Evolutionary conservation across 2,888 invertebrate genomes (phyloP), one percentile per base, ranked within the genome.

Genomic region (Drosophila pullipes): DNA sequence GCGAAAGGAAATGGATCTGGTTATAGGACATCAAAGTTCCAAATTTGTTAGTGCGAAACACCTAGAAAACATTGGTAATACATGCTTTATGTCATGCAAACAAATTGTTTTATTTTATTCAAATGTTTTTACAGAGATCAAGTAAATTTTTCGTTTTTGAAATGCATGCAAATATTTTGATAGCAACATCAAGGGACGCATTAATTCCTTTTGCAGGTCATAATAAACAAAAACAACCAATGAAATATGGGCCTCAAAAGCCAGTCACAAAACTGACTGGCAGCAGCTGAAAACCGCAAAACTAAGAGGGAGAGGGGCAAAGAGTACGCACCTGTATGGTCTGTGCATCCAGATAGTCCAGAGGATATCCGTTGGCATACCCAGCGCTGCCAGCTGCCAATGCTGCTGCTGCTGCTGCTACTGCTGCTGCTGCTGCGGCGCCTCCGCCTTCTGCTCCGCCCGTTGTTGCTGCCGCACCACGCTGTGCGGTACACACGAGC

Each of bases 401-500:
- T n/a, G 60, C 67, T 55, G 52, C 68, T 30, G 53, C 41, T 53
- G 44, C 68, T 30, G 60, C 78, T 18, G 58, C 39, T 55, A 25
- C 22, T 22, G 47, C 68, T 28, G 59, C 77, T 16, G 55, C 65
- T 54, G 55, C 67, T 18, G 44, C 16, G 2, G 11, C 54, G 52
- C 28, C n/a, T n/a, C 16, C 54, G 5, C 28, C 63, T 1, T 50
- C 39, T 30, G 52, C 74, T 3, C 28, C 59, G 6, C 52, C 66
- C 6, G 44, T 37, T 52, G 53, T 62, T 6, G 44, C n/a, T 39
- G 35, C 60, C 31, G n/a, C 82, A 60, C 90, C 91, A 78, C 92
- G 90, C 72, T 92, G 92, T 73, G 93, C 92, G 74, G 93, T 92
- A 78, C 91, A 93, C 77, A 93, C 92, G 77, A 93, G 91, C 80